Base-by-base conservation (phyloP, 2,113 vertebrate genomes). In the Manacus vitellinus region DNA sequence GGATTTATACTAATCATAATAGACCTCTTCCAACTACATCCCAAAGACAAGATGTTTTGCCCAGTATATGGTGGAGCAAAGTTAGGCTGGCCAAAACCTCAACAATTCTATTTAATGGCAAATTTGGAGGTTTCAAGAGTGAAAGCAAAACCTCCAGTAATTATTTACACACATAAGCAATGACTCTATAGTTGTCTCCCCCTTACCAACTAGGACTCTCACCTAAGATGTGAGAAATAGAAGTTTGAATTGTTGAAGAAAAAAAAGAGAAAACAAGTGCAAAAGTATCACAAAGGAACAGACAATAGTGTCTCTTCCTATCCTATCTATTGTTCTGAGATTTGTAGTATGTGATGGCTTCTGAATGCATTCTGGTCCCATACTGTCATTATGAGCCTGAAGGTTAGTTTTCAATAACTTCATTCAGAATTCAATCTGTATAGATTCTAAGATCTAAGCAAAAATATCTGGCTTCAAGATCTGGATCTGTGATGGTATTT, bases 1-100 rank as follows among this genome's bases (percentile, higher is more conserved):
- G 35, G 70, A 92, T 90, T 96, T 90, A 65, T 72, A 95, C 88
- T 80, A 92, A 95, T 87, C 91, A 14, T 91, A 96, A 96, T 92
- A 96, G 72, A 43, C n/a, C 17, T 70, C 59, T 97, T 97, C 66
- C 43, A 81, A 44, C 82, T 75, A 63, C 68, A 71, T 93, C 90
- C 72, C 73, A 77, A 89, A 94, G 94, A 93, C 54, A 68, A 37
- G 25, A 25, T 5, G 37, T 46, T 81, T 83, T 96, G 90, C 92
- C 62, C 94, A 97, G 87, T 63, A 97, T 95, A 92, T 95, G 93
- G 85, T 41, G 74, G 61, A 79, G 56, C 86, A 92, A 85, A 84
- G 27, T 44, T 65, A 79, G 28, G 30, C 43, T 92, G 55, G 47
- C 41, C 72, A 90, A 83, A 95, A 18, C 0, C 2, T 28, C 8